Evolutionary conservation across 1,140 invertebrate species (phyloP).

Genomic region (Archegozetes longisetosus): DNA sequence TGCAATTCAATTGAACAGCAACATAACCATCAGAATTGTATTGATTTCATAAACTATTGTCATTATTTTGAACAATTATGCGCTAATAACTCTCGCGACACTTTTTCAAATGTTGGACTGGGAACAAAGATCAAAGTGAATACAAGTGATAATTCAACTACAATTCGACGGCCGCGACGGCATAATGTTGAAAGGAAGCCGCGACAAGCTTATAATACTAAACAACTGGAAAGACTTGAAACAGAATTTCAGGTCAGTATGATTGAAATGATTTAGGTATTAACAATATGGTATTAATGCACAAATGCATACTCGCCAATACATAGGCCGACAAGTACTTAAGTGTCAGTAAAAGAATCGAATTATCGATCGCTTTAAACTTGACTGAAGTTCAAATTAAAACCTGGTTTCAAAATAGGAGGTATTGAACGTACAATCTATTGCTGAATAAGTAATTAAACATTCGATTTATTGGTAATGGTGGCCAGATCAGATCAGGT

Average conservation of each 20-base stretch:
- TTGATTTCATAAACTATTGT: not conserved
- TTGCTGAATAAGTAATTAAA: too few relatives aligned
- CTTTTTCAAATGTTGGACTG: not conserved
- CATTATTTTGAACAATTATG: not conserved
- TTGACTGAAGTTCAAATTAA: constrained; percentile 93
- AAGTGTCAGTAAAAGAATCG: constrained; percentile 83
- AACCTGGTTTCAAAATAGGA: constrained; percentile 88
- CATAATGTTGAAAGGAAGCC: constrained; percentile 78
- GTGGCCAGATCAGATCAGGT: too few relatives aligned
- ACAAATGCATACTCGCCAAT: not conserved
- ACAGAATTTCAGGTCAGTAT: constrained; percentile 67
- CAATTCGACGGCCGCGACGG: constrained; percentile 50
- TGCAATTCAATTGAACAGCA: not conserved
- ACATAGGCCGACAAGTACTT: constrained; percentile 74
- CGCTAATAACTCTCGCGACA: not conserved
- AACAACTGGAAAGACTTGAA: constrained; percentile 75
- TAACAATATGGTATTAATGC: not conserved
- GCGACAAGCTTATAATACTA: constrained; percentile 82
- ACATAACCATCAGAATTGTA: not conserved
- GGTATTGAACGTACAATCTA: constrained; percentile 27
- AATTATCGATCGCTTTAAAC: constrained; percentile 67
- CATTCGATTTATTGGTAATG: too few relatives aligned
- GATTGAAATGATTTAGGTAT: not conserved
- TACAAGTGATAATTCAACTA: not conserved
- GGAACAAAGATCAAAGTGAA: not conserved